Evolutionary conservation across 2,797 vertebrate genomes (phyloP).

Genomic region (Danio aesculapii): DNA sequence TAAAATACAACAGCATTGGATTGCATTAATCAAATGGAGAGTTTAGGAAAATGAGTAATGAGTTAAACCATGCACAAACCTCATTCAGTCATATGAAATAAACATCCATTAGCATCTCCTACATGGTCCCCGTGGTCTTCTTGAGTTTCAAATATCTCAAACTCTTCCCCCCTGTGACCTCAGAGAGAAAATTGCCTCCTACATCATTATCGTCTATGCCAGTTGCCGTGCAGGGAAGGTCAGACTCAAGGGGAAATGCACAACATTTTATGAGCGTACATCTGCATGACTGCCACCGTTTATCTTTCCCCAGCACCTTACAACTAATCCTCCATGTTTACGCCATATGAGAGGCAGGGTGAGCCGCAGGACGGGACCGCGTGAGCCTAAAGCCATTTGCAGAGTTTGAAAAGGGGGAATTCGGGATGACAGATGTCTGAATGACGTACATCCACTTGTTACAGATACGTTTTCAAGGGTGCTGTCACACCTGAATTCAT

Average conservation of each 20-base stretch:
- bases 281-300: conserved; percentile 39
- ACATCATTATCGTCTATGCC: conserved; percentile 53
- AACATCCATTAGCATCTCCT: conserved; percentile 19
- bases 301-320: conserved; percentile 43
- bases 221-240: conserved; percentile 62
- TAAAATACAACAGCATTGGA: not conserved
- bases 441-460: conserved; percentile 17
- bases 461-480: conserved; percentile 14
- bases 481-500: conserved; percentile 12
- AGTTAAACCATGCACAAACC: conserved; percentile 15
- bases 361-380: conserved; percentile 5
- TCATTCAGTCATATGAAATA: not conserved
- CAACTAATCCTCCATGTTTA: conserved; percentile 42
- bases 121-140: not conserved
- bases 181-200: conserved; percentile 65
- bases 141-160: conserved; percentile 18
- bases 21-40: not conserved
- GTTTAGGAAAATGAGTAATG: not conserved
- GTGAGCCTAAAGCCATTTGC: conserved; percentile 42
- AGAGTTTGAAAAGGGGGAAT: conserved; percentile 15
- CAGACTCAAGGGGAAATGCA: conserved; percentile 47
- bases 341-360: conserved; percentile 20
- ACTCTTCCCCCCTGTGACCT: conserved; percentile 45
- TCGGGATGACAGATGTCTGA: conserved; percentile 30
- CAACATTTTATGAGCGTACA: conserved; percentile 23